Conservation (phyloP, 2,888 invertebrate species). For the Papilio elwesi region DNA sequence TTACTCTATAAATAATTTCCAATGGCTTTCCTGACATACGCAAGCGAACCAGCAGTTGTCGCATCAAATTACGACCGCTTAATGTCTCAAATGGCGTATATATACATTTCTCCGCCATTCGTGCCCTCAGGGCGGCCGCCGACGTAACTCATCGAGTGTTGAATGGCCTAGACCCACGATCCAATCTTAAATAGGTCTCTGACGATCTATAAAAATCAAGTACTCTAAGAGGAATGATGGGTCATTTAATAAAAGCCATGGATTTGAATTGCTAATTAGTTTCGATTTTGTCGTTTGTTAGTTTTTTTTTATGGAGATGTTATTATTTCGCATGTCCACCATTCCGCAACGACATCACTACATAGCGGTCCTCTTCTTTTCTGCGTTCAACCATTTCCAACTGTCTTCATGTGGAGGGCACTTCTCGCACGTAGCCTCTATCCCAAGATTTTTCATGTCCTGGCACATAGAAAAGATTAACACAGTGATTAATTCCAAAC, state of each 20-base stretch:
- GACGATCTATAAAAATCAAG: constrained; percentile 11
- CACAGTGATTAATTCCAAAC: too few species aligned
- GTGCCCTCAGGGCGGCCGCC: constrained; percentile 14
- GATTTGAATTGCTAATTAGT: constrained; percentile 18
- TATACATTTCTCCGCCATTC: not conserved
- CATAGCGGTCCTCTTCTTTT: too few species aligned
- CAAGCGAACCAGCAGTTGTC: constrained; percentile 16
- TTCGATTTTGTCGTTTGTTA: not conserved
- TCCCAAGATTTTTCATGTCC: too few species aligned
- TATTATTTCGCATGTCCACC: too few species aligned
- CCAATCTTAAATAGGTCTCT: constrained; percentile 21
- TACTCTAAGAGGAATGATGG: not conserved
- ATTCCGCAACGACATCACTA: too few species aligned
- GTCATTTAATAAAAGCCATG: constrained; percentile 5
- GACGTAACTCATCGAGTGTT: not conserved
- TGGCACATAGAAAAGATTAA: too few species aligned
- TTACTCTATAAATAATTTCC: constrained; percentile 23
- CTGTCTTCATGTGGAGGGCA: too few species aligned
- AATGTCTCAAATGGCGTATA: constrained; percentile 14
- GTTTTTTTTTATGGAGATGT: not conserved
- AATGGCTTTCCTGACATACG: constrained; percentile 18
- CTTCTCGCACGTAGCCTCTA: too few species aligned
- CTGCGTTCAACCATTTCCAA: too few species aligned
- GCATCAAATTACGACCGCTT: constrained; percentile 13
- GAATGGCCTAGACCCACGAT: constrained; percentile 23